phyloP scores from a whole-genome alignment of 2,797 vertebrate genomes.

The Meriones psammophilus region DNA sequence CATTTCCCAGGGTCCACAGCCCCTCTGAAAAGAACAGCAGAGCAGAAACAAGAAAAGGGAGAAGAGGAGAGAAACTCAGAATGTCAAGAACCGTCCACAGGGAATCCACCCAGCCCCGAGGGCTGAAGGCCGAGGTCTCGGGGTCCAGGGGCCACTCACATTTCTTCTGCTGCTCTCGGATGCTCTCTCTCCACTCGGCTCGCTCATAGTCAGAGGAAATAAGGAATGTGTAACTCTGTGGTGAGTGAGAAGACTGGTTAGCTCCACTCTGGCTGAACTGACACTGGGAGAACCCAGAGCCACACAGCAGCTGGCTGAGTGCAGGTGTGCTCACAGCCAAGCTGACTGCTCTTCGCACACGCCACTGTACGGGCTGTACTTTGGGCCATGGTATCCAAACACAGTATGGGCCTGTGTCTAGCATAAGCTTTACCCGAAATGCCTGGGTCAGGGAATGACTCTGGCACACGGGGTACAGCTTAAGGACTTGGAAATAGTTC shows the following conservation, averaged over 20 bases:
- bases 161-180: conserved; percentile 97
- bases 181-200: conserved; percentile 96
- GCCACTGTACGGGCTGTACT: background rate
- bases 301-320: background rate
- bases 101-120: accelerated
- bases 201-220: conserved; percentile 97
- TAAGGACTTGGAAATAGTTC: background rate
- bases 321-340: background rate
- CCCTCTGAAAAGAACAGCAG: background rate
- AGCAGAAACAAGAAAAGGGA: background rate
- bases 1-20: background rate
- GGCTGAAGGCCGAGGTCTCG: accelerated
- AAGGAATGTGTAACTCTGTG: conserved; percentile 95
- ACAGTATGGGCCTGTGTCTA: background rate
- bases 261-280: accelerated
- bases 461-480: background rate
- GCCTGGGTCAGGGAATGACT: background rate
- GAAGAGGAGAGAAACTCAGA: background rate
- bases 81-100: background rate
- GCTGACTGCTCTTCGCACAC: accelerated
- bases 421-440: background rate
- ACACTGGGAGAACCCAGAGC: background rate
- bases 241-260: conserved; percentile 59
- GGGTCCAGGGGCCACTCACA: conserved; percentile 88
- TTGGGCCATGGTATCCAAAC: background rate